Base-by-base conservation (phyloP, 2,113 vertebrate genomes). In the Lanius collurio region DNA sequence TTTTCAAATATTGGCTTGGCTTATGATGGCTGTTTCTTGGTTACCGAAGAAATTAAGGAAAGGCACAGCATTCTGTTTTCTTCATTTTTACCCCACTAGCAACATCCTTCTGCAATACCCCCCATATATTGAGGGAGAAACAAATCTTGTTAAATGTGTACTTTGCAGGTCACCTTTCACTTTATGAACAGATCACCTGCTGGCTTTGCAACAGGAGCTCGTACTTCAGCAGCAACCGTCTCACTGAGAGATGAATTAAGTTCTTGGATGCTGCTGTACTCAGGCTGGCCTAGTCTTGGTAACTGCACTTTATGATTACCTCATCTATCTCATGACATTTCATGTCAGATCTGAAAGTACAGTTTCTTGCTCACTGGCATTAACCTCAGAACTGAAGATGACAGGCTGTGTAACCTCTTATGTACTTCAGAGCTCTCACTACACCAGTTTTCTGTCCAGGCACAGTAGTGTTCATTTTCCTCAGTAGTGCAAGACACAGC, bases 301-400 rank as follows among this genome's bases (percentile, higher is more conserved):
- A 92, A 75, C 85, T 84, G 93, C 76, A 35, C 90, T 95, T 94
- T 60, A 70, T 92, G 94, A 94, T 96, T 94, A 86, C 92, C 79
- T 95, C 94, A 90, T 92, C 95, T 95, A 64, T 90, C 85, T 96
- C 87, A 83, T 88, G 96, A 94, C 93, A 96, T 80, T 92, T 92
- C 63, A 31, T 94, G 93, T 93, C 96, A 96, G 64, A 68, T 93
- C 71, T 88, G 93, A 88, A 93, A 95, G 95, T 49, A 81, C 76
- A 86, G 92, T 80, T 95, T 49, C 79, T 90, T 83, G 85, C 79
- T 92, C 18, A 1, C 79, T 92, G 89, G 69, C 90, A 93, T 95
- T 95, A 96, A 90, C 87, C 94, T 94, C 76, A 67, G 92, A 77
- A 59, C 92, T 26, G 60, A 62, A 79, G 93, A 91, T 88, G 90